These are phyloP conservation scores for Cacajao melanocephalus DNA, from an alignment of 2,797 vertebrate species.

Conservation along the genomic window DNA sequence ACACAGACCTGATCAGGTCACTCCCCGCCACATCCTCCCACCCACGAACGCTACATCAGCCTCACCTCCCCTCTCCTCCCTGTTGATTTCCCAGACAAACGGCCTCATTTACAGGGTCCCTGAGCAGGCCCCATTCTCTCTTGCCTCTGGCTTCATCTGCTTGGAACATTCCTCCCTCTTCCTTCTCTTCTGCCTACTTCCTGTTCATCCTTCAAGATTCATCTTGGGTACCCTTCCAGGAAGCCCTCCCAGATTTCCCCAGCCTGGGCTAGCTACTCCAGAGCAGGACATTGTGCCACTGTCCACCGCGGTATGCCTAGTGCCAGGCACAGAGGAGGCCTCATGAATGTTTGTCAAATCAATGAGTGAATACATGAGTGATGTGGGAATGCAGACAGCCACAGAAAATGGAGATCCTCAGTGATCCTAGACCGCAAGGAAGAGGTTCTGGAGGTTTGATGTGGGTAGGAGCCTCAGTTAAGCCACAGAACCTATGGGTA, in stretches of 20 bases:
- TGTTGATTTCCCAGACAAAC: background rate
- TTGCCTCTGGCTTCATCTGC: background rate
- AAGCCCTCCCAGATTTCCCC: conserved; percentile 3
- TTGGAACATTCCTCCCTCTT: background rate
- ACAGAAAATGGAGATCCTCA: background rate
- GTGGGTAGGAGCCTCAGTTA: background rate
- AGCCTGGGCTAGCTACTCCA: background rate
- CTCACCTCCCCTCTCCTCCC: background rate
- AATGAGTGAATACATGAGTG: background rate
- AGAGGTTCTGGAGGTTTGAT: background rate
- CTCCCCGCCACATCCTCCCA: background rate
- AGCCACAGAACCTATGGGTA: background rate
- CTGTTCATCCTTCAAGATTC: background rate
- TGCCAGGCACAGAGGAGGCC: background rate
- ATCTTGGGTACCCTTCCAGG: background rate
- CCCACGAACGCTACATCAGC: no score
- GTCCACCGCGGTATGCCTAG: background rate
- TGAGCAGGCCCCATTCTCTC: background rate
- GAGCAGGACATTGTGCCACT: background rate
- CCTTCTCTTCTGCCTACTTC: background rate
- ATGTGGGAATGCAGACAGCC: background rate
- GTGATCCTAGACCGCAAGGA: background rate
- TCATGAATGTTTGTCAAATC: background rate
- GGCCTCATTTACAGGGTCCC: background rate
- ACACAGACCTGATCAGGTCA: background rate